These are phyloP conservation scores for Andinoacara biseriatus DNA, from an alignment of 2,113 vertebrate genomes.

Conservation along the genomic window DNA sequence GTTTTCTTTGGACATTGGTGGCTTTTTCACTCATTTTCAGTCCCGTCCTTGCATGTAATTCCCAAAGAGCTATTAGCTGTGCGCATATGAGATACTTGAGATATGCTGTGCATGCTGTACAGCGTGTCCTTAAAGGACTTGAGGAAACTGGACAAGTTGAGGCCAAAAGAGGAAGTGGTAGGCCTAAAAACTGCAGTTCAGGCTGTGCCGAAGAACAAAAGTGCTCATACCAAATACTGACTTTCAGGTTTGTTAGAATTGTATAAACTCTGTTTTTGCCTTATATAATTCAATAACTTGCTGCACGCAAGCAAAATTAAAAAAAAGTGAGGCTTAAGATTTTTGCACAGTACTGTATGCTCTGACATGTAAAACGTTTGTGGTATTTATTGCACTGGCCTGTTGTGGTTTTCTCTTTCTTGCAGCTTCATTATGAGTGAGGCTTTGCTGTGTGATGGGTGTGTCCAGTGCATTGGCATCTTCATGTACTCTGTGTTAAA, in stretches of 20 bases:
- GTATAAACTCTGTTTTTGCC: neutral
- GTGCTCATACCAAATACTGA: neutral
- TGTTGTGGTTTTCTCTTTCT: neutral
- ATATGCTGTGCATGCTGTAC: no score
- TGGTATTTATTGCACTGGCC: neutral
- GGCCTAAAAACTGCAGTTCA: neutral
- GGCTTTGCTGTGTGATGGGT: neutral
- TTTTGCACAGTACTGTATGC: neutral
- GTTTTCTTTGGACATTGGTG: no score
- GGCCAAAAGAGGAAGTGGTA: no score
- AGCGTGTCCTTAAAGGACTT: no score
- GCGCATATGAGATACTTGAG: no score
- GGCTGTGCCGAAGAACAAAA: accelerated
- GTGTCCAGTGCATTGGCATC: accelerated
- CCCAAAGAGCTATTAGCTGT: no score
- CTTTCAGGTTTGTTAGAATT: neutral
- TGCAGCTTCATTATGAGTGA: neutral
- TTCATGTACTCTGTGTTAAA: neutral
- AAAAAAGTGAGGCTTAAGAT: neutral
- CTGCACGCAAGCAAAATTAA: neutral
- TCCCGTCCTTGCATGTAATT: no score
- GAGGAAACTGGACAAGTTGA: no score
- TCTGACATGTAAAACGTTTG: accelerated
- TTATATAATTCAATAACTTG: neutral
- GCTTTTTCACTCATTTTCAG: no score